These are phyloP conservation scores for Falco novaeseelandiae DNA, from an alignment of 2,797 vertebrate species.

Conservation along the genomic window DNA sequence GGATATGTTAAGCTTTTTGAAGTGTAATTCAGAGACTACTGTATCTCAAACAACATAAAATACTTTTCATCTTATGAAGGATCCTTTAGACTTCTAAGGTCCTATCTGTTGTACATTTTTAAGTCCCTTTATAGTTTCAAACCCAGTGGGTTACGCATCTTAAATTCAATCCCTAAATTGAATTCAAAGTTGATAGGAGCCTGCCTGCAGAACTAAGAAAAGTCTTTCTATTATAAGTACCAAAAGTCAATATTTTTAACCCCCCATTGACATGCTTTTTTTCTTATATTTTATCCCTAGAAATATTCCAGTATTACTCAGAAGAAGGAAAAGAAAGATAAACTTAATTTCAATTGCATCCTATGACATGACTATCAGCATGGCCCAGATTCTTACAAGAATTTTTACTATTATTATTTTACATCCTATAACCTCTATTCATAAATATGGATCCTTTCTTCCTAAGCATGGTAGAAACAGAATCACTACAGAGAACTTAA, in stretches of 20 bases:
- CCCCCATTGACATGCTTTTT: neutral
- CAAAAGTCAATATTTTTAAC: constrained; percentile 64
- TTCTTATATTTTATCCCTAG: neutral
- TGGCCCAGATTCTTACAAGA: neutral
- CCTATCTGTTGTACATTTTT: constrained; percentile 71
- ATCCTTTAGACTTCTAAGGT: constrained; percentile 67
- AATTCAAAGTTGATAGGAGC: constrained; percentile 61
- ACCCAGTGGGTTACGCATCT: constrained; percentile 56
- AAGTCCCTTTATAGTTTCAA: constrained; percentile 70
- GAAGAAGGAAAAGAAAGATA: neutral
- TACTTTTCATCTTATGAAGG: constrained; percentile 68
- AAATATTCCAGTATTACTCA: neutral
- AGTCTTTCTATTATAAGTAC: constrained; percentile 20
- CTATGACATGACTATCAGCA: neutral
- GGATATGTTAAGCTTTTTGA: constrained; percentile 58
- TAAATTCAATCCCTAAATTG: constrained; percentile 67
- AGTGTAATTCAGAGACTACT: constrained; percentile 64
- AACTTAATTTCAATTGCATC: neutral
- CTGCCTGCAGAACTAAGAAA: constrained; percentile 49
- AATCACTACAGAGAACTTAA: neutral
- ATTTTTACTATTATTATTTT: neutral
- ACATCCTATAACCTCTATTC: neutral
- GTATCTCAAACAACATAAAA: constrained; percentile 70
- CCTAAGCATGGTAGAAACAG: neutral
- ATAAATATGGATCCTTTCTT: neutral